Conservation (phyloP, 2,888 invertebrate genomes). For the Seladonia tumulorum region DNA sequence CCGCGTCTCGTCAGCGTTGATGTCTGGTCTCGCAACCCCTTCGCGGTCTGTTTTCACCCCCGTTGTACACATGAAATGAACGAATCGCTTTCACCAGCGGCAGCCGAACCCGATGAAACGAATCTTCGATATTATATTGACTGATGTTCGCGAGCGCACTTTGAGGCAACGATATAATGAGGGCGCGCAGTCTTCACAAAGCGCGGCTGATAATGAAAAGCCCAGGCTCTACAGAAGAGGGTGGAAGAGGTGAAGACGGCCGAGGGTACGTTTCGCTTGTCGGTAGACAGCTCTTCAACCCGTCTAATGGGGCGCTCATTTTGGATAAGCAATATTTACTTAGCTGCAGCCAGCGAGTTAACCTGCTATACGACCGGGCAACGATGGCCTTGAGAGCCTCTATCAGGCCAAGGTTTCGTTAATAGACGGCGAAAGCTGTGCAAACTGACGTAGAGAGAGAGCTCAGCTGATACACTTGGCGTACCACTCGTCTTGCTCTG, state of each 20-base stretch:
- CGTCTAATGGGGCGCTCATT: constrained; percentile 1
- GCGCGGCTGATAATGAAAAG: constrained; percentile 11
- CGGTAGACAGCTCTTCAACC: background rate
- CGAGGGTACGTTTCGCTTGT: constrained; percentile 6
- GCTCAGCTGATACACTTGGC: background rate
- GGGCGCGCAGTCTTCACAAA: background rate
- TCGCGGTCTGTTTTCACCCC: constrained; percentile 4
- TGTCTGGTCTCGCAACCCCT: background rate
- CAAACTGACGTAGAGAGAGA: background rate
- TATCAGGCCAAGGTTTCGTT: background rate
- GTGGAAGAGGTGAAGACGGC: background rate
- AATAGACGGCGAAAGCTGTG: background rate
- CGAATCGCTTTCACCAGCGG: constrained; percentile 1
- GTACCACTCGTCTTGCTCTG: background rate
- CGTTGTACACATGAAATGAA: background rate
- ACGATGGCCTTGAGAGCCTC: constrained; percentile 1
- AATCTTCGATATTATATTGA: constrained; percentile 7
- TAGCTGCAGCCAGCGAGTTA: background rate
- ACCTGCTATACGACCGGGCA: background rate
- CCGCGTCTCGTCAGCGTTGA: background rate
- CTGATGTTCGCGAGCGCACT: background rate
- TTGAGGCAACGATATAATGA: background rate
- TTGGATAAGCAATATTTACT: background rate
- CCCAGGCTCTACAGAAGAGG: background rate
- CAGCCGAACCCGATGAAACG: background rate